Conservation (phyloP, 2,888 invertebrate genomes). For the Amblyteles armatorius region DNA sequence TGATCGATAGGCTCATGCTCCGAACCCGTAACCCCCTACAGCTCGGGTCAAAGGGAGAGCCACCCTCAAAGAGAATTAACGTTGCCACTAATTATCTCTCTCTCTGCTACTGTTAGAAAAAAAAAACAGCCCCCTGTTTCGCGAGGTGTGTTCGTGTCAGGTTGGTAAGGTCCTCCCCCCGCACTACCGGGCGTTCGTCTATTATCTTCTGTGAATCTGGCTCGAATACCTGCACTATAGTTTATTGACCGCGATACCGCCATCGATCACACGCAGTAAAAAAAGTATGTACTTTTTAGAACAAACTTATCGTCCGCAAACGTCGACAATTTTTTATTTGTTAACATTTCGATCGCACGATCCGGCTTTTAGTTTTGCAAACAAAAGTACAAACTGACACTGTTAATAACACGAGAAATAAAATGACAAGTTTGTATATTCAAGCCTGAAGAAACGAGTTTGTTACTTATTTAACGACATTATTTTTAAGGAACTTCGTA, state of each 20-base stretch:
- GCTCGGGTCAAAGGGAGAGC: conserved; percentile 55
- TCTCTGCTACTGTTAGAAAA: conserved; percentile 46
- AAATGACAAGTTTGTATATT: too few species aligned
- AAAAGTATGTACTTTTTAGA: too few species aligned
- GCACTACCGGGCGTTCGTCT: not conserved
- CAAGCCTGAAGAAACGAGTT: too few species aligned
- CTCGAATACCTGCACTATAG: not conserved
- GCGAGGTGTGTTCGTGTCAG: conserved; percentile 12
- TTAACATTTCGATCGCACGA: too few species aligned
- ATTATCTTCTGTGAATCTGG: not conserved
- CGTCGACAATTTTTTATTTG: too few species aligned
- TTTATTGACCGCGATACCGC: not conserved
- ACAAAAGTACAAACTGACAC: too few species aligned
- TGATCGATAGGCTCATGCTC: conserved; percentile 48
- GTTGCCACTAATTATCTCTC: conserved; percentile 61
- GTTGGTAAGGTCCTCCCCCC: too few species aligned
- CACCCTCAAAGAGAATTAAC: conserved; percentile 63
- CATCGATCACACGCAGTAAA: not conserved
- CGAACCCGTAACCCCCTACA: conserved; percentile 36
- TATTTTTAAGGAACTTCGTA: too few species aligned
- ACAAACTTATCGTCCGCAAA: too few species aligned
- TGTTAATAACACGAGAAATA: too few species aligned
- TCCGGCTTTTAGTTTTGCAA: too few species aligned
- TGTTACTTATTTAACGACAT: too few species aligned
- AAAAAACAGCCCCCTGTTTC: conserved; percentile 4